Base-by-base conservation (phyloP, 2,113 vertebrate species). In the Oncorhynchus nerka region DNA sequence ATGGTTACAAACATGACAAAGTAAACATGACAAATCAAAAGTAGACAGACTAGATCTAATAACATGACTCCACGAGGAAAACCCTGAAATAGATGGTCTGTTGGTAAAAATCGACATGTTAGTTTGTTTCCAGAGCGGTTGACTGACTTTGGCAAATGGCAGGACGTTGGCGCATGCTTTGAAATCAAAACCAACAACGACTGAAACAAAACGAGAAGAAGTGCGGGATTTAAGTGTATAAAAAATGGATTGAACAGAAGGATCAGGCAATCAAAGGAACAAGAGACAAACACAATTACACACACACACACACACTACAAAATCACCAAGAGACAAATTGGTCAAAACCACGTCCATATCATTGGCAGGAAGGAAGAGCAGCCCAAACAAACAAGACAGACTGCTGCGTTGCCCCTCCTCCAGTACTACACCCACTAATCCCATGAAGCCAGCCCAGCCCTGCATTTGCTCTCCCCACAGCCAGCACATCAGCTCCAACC, bases 301-400 rank as follows among this genome's bases (percentile, higher is more conserved):
- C 75, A 81, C 12, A 75, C 69, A 87, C 69, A 88, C 73, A 84
- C 65, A 77, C 85, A 86, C 80, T 39, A 86, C 82, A 88, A 82
- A 77, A 80, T 75, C 82, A 68, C 79, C 82, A 89, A 48, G 76
- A 87, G 86, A 74, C 70, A 75, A 73, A 59, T 59, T 22, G 65
- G 32, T 28, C 39, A 69, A 79, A 70, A 85, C 84, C 83, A 91
- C 84, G 84, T 91, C 83, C 87, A 92, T 80, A 88, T 90, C 85
- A 90, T 90, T 85, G 82, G 89, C 84, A 80, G 84, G 83, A 84
- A 92, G 81, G 83, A 92, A 89, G 81, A 91, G 92, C 92, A 94
- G 93, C 92, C 88, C 89, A 89, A 84, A 92, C 88, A 88, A 22
- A 1, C 34, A 70, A 70, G 20, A 70, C 87, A 88, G 88, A 90